A percentile compares a stretch with the other conserved stretches of the same genome.
Evolutionary conservation across 2,797 vertebrate species (phyloP).

Genomic region (Protosalanx chinensis): DNA sequence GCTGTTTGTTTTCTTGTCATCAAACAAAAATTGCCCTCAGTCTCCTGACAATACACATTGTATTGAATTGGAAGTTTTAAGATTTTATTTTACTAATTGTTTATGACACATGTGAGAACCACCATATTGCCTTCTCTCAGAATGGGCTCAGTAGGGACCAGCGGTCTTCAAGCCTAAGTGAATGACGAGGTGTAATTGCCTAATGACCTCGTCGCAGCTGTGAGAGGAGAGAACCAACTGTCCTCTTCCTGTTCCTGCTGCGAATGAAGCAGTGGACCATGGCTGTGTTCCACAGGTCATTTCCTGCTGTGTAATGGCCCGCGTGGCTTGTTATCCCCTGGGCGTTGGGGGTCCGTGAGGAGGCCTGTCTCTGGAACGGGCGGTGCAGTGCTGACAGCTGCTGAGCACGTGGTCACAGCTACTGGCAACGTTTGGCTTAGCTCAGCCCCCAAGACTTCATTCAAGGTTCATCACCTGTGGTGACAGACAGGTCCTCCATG

Average conservation of each 20-base stretch:
- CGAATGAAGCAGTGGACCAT: constrained; percentile 2
- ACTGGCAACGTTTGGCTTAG: not conserved
- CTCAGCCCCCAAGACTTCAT: not conserved
- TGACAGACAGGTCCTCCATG: not conserved
- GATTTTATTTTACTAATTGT: not conserved
- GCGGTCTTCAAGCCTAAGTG: not conserved
- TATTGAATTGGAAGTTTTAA: not conserved
- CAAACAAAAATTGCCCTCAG: not conserved
- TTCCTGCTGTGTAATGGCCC: constrained; percentile 16
- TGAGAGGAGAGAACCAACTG: constrained; percentile 1
- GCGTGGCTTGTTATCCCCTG: constrained; percentile 7
- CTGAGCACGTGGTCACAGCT: not conserved
- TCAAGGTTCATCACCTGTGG: not conserved
- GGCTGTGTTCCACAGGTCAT: constrained; percentile 16
- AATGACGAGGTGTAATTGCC: constrained; percentile 32
- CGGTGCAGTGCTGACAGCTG: not conserved
- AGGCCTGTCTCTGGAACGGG: constrained; percentile 2
- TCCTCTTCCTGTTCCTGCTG: constrained; percentile 17
- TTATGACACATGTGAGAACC: not conserved
- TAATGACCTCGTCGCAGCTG: constrained; percentile 29
- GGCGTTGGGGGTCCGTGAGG: not conserved
- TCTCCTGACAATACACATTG: not conserved
- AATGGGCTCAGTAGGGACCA: not conserved
- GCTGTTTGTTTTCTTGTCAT: not conserved
- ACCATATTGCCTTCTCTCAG: constrained; percentile 16